These are phyloP conservation scores for Chamaetylas fuelleborni DNA, from an alignment of 2,113 vertebrate species.

Conservation along the genomic window DNA sequence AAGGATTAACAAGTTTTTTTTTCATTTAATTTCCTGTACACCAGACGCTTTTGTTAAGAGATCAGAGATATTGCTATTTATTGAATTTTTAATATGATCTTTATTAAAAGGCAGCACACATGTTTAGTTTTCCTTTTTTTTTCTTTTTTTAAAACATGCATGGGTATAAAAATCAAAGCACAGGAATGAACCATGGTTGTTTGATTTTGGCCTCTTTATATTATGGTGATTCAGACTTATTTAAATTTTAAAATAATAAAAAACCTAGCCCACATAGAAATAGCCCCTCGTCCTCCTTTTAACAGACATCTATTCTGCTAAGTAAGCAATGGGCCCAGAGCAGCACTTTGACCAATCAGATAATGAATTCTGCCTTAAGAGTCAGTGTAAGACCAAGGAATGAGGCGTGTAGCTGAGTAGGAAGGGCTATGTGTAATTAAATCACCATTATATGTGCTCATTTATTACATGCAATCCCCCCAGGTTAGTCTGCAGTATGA, in stretches of 20 bases:
- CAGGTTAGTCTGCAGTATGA: not conserved
- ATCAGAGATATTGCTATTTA: constrained; percentile 88
- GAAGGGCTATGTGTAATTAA: not conserved
- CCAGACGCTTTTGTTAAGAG: constrained; percentile 83
- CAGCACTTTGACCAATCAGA: not conserved
- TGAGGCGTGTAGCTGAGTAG: not conserved
- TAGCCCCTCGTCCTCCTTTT: not conserved
- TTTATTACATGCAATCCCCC: not conserved
- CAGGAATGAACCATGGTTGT: constrained; percentile 58
- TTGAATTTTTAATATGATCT: constrained; percentile 88
- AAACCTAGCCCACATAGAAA: constrained; percentile 13
- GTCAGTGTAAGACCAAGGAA: not conserved
- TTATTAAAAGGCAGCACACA: constrained; percentile 84
- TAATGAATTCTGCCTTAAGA: constrained; percentile 1
- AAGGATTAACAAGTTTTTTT: constrained; percentile 81
- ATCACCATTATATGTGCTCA: not conserved
- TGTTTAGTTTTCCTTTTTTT: constrained; percentile 69
- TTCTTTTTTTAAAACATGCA: constrained; percentile 53
- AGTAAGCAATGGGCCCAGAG: constrained; percentile 22
- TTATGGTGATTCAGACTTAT: constrained; percentile 54
- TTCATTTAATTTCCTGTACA: constrained; percentile 87
- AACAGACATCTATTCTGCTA: not conserved
- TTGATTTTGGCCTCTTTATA: constrained; percentile 70
- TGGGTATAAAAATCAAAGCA: constrained; percentile 80
- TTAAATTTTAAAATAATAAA: constrained; percentile 59